A percentile compares a stretch with the other conserved stretches of the same genome.
phyloP scores from a whole-genome alignment of 2,113 vertebrate species.

The Edolisoma coerulescens region DNA sequence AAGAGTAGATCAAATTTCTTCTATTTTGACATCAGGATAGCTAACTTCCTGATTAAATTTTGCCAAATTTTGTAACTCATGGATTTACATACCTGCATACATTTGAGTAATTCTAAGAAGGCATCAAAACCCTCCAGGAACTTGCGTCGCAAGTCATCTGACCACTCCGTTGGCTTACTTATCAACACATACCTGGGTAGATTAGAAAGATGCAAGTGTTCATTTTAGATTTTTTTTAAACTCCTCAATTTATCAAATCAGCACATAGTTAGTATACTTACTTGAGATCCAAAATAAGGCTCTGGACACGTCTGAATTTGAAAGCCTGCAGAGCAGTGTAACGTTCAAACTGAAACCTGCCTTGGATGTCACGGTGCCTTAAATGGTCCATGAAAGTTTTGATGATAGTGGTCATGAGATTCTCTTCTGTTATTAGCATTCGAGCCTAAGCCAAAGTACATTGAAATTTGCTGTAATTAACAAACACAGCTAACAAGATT shows the following conservation, averaged over 20 bases:
- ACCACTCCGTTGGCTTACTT: slow-evolving; percentile 90
- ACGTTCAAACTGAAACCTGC: slow-evolving; percentile 95
- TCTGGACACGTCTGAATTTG: slow-evolving; percentile 95
- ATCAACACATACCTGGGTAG: slow-evolving; percentile 89
- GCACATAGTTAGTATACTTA: slow-evolving; percentile 61
- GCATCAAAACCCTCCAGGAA: slow-evolving; percentile 92
- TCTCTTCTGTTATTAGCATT: slow-evolving; percentile 94
- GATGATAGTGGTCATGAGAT: slow-evolving; percentile 94
- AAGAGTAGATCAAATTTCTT: neutral
- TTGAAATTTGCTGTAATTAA: slow-evolving; percentile 18
- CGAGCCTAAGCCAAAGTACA: slow-evolving; percentile 81
- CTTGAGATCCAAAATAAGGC: slow-evolving; percentile 96
- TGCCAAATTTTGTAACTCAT: neutral
- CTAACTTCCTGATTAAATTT: neutral
- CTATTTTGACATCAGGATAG: neutral
- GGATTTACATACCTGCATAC: slow-evolving; percentile 88
- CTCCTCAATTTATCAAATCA: neutral
- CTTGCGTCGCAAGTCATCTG: slow-evolving; percentile 84
- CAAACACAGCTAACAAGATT: neutral
- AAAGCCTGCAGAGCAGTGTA: slow-evolving; percentile 95
- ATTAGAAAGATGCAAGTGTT: neutral
- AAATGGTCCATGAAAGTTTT: slow-evolving; percentile 94
- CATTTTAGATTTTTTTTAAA: neutral
- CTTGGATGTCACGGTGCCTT: slow-evolving; percentile 88
- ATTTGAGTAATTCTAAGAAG: slow-evolving; percentile 92